Percentiles rank a stretch among this genome's conserved stretches.
These are phyloP conservation scores for Pelecanus crispus DNA, from an alignment of 2,113 vertebrate species.

Conservation along the genomic window DNA sequence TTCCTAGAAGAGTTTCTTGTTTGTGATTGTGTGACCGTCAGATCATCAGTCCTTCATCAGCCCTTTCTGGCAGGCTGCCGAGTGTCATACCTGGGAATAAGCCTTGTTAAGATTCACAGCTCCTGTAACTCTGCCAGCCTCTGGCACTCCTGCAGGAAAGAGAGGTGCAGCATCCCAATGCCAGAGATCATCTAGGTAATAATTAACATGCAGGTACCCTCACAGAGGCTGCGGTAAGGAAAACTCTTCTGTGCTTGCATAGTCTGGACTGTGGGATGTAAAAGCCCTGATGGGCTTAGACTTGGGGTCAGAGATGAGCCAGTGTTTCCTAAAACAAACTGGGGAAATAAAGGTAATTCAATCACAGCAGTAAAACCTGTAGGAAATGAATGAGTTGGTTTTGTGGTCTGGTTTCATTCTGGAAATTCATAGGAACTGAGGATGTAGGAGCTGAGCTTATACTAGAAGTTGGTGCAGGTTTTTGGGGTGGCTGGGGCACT, in stretches of 20 bases:
- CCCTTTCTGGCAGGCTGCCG: background rate
- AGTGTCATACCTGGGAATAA: background rate
- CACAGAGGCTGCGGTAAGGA: background rate
- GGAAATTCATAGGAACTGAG: background rate
- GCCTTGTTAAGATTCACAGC: background rate
- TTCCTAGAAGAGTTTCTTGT: background rate
- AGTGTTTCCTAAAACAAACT: background rate
- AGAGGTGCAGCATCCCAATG: background rate
- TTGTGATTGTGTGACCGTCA: background rate
- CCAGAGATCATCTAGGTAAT: background rate
- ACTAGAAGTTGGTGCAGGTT: background rate
- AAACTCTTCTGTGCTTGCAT: background rate
- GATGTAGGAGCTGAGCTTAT: background rate
- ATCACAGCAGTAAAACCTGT: background rate
- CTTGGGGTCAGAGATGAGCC: background rate
- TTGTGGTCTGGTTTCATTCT: background rate
- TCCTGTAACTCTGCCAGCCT: background rate
- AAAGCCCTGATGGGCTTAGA: background rate
- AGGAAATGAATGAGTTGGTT: background rate
- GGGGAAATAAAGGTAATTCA: background rate
- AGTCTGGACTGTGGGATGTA: background rate
- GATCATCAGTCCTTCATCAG: background rate
- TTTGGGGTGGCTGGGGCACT: background rate
- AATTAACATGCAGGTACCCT: background rate
- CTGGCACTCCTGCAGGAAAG: background rate